A percentile compares a stretch with the other conserved stretches of the same genome.
Evolutionary conservation across 2,888 invertebrate genomes (phyloP).

Genomic region (Lycaena phlaeas): DNA sequence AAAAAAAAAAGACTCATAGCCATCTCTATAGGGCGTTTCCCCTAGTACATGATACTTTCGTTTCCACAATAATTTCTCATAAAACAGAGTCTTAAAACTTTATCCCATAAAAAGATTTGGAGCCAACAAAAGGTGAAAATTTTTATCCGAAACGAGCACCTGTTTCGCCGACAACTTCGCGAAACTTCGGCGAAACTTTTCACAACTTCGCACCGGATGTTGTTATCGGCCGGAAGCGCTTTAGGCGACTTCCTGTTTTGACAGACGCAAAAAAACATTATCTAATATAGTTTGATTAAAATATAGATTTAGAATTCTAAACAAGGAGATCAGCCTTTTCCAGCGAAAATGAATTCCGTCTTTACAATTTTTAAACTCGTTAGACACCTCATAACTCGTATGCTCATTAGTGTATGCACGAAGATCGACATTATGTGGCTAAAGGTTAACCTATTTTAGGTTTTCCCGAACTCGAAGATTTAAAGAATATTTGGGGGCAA

Average conservation of each 20-base stretch:
- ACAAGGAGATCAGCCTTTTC: too few species aligned
- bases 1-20: too few species aligned
- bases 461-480: too few species aligned
- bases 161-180: conserved; percentile 39
- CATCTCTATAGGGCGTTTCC: too few species aligned
- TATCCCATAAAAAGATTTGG: conserved; percentile 35
- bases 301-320: too few species aligned
- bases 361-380: too few species aligned
- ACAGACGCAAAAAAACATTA: conserved; percentile 49
- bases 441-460: too few species aligned
- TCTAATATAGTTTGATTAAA: neutral
- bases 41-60: conserved; percentile 16
- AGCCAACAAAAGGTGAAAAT: conserved; percentile 53
- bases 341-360: too few species aligned
- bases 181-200: conserved; percentile 37
- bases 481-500: too few species aligned
- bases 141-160: conserved; percentile 65
- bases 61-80: conserved; percentile 21
- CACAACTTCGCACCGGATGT: conserved; percentile 56
- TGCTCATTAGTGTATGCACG: too few species aligned
- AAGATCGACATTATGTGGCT: too few species aligned
- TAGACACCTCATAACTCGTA: too few species aligned
- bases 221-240: conserved; percentile 73
- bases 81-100: conserved; percentile 37
- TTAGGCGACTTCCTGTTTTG: conserved; percentile 69